phyloP scores from a whole-genome alignment of 2,888 invertebrate species.

The Palloptera scutellata region DNA sequence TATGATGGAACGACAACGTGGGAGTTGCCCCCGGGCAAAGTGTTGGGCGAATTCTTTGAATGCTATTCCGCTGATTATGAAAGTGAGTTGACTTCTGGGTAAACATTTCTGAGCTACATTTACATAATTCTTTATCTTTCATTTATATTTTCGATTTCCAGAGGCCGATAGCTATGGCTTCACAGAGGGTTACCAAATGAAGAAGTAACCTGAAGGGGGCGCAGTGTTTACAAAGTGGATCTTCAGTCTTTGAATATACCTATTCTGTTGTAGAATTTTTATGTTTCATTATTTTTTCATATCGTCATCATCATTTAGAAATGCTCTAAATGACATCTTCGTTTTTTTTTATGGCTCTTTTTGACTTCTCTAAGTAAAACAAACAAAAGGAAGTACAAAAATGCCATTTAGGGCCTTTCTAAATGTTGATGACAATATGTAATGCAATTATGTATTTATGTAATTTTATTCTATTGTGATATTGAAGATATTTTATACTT shows the following conservation, averaged over 20 bases:
- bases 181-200: slow-evolving; percentile 57
- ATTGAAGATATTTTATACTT: slow-evolving; percentile 16
- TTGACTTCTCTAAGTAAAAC: neutral
- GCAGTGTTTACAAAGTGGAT: no score
- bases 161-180: slow-evolving; percentile 69
- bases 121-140: neutral
- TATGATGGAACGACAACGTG: slow-evolving; percentile 74
- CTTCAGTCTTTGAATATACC: neutral
- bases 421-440: neutral
- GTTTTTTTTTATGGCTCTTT: neutral
- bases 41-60: slow-evolving; percentile 73
- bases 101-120: neutral
- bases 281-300: neutral
- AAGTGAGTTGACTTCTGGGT: slow-evolving; percentile 64
- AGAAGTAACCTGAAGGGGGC: slow-evolving; percentile 46
- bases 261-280: neutral
- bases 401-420: neutral
- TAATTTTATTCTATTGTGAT: slow-evolving; percentile 12
- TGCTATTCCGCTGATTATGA: slow-evolving; percentile 74
- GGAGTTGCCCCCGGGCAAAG: slow-evolving; percentile 69
- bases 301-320: no score
- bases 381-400: neutral
- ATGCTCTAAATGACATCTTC: neutral
- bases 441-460: slow-evolving; percentile 4
- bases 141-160: slow-evolving; percentile 47